phyloP scores from a whole-genome alignment of 2,888 invertebrate species.

The Volucella zonaria region DNA sequence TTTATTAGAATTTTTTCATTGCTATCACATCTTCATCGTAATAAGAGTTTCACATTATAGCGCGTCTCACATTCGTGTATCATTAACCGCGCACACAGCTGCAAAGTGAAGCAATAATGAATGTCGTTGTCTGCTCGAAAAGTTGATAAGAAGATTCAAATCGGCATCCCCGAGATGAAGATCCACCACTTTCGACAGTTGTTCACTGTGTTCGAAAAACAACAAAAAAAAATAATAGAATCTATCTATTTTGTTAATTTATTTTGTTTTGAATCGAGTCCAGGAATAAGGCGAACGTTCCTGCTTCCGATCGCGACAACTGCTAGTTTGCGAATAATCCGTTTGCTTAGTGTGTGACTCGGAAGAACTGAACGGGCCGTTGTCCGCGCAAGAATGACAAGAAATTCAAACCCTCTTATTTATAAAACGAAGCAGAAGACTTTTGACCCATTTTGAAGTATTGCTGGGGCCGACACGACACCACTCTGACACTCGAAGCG shows the following conservation, averaged over 20 bases:
- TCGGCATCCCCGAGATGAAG: constrained; percentile 25
- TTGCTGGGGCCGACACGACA: constrained; percentile 75
- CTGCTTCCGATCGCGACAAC: constrained; percentile 82
- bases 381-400: constrained; percentile 76
- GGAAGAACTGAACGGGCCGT: constrained; percentile 75
- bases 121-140: constrained; percentile 62
- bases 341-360: constrained; percentile 73
- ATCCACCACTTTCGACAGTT: constrained; percentile 1
- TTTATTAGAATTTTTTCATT: constrained; percentile 25
- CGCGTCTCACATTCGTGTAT: neutral
- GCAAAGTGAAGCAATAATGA: constrained; percentile 29
- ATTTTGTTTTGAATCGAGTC: neutral
- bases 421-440: constrained; percentile 77
- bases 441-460: constrained; percentile 83
- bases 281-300: constrained; percentile 66
- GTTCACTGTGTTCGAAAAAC: too few species aligned
- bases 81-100: constrained; percentile 29
- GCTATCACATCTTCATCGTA: constrained; percentile 52
- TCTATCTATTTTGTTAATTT: neutral
- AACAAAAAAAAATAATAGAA: too few species aligned
- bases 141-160: constrained; percentile 60
- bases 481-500: neutral
- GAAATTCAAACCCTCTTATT: constrained; percentile 70
- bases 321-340: constrained; percentile 82
- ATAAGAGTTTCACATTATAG: constrained; percentile 50